A percentile compares a stretch with the other conserved stretches of the same genome.
Evolutionary conservation across 2,113 vertebrate genomes (phyloP).

Genomic region (Cheirogaleus medius): DNA sequence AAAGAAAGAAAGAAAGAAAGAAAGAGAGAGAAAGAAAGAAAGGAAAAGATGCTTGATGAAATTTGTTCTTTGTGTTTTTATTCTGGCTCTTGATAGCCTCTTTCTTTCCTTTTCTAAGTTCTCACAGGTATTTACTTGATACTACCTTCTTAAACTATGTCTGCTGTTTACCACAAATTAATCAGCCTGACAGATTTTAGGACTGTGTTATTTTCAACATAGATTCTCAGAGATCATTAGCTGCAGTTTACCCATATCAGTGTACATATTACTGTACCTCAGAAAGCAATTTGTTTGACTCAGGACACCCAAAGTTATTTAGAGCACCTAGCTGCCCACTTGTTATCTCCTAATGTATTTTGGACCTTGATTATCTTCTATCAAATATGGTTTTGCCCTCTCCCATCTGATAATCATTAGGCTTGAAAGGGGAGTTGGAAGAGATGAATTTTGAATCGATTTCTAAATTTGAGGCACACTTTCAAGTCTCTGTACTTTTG

Average conservation of each 20-base stretch:
- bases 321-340: background rate
- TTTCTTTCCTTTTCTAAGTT: background rate
- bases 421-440: background rate
- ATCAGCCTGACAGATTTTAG: background rate
- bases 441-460: background rate
- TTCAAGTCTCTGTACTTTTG: background rate
- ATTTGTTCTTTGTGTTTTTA: background rate
- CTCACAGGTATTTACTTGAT: background rate
- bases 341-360: background rate
- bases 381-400: background rate
- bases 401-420: background rate
- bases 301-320: background rate
- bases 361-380: background rate
- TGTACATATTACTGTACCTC: background rate
- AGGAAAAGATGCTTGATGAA: background rate
- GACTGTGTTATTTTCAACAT: background rate
- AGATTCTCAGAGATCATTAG: background rate
- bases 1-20: no score
- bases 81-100: background rate
- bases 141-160: background rate
- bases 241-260: background rate
- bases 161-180: background rate
- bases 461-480: background rate
- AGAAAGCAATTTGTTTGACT: background rate
- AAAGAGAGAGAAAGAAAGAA: accelerated